These are phyloP conservation scores for Lucilia cuprina DNA, from an alignment of 1,140 invertebrate species.

Conservation along the genomic window DNA sequence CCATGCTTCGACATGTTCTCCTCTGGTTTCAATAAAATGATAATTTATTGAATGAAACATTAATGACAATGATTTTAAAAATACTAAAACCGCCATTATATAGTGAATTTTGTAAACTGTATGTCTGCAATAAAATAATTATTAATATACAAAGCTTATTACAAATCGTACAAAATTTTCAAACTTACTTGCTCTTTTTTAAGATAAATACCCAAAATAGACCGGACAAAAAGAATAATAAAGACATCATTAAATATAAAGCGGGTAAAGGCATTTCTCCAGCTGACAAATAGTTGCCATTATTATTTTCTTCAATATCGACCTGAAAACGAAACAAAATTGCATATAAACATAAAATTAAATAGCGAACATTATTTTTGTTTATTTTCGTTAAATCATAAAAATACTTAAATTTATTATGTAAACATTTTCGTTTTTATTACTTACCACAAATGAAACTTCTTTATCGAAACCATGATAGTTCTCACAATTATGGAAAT, in stretches of 20 bases:
- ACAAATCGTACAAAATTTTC: background rate
- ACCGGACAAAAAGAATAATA: constrained; percentile 88
- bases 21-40: constrained; percentile 93
- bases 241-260: constrained; percentile 89
- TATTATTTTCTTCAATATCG: constrained; percentile 84
- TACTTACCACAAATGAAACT: constrained; percentile 63
- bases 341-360: too few species aligned
- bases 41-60: constrained; percentile 97
- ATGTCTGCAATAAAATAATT: constrained; percentile 67
- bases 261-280: constrained; percentile 95
- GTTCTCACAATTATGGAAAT: constrained; percentile 94
- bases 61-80: constrained; percentile 89
- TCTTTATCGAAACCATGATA: constrained; percentile 52
- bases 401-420: constrained; percentile 19
- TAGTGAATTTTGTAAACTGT: constrained; percentile 97
- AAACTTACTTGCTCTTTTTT: constrained; percentile 77
- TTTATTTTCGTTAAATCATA: background rate
- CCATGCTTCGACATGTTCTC: constrained; percentile 95
- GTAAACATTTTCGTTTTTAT: background rate
- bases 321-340: constrained; percentile 66
- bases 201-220: constrained; percentile 92
- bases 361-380: too few species aligned
- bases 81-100: constrained; percentile 93
- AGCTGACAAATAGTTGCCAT: constrained; percentile 91
- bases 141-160: too few species aligned